phyloP scores from a whole-genome alignment of 2,797 vertebrate species.

The Eurystomus glaucurus region DNA sequence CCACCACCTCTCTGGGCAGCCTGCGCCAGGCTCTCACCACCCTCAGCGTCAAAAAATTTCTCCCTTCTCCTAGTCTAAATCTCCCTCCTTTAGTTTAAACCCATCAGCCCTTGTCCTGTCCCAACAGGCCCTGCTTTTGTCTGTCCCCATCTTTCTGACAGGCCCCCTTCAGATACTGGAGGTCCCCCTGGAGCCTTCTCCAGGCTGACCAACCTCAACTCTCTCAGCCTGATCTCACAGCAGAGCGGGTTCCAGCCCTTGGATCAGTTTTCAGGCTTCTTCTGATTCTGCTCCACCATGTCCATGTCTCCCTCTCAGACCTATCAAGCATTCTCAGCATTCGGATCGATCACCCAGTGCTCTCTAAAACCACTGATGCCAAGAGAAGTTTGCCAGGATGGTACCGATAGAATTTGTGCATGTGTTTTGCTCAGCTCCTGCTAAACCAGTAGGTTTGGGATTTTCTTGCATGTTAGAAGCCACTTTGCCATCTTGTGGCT shows the following conservation, averaged over 20 bases:
- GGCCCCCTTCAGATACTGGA: background rate
- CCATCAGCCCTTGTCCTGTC: background rate
- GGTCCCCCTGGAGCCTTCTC: background rate
- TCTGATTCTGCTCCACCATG: background rate
- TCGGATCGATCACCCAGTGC: accelerated
- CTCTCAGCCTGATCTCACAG: background rate
- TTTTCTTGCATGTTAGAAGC: constrained; percentile 19
- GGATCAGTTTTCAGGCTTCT: background rate
- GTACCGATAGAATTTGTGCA: accelerated
- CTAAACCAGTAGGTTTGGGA: accelerated
- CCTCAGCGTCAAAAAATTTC: background rate
- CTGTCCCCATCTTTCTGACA: background rate
- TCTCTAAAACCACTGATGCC: background rate
- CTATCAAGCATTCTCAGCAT: accelerated
- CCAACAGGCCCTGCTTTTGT: background rate
- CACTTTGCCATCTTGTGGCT: constrained; percentile 81
- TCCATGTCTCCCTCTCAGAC: background rate
- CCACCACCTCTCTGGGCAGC: background rate
- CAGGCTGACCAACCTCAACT: background rate
- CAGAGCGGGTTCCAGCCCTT: background rate
- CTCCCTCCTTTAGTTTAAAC: background rate
- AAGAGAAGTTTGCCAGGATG: background rate
- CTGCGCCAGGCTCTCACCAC: background rate
- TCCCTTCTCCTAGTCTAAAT: background rate
- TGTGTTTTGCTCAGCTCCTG: no score